Evolutionary conservation across 2,113 vertebrate genomes (phyloP).

Genomic region (Geococcyx californianus): DNA sequence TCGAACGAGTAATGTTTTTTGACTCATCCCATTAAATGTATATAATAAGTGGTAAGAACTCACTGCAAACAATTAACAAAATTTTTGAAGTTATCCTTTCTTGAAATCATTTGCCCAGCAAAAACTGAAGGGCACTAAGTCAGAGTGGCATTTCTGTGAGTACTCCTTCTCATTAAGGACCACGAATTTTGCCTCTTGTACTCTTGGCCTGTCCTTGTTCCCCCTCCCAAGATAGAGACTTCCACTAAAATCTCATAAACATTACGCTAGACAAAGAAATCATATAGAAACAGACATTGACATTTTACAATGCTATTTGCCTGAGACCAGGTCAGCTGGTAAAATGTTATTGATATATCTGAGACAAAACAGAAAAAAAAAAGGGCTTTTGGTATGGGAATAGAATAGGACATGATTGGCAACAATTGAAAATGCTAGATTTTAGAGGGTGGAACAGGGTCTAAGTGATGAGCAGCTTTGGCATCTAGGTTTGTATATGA

Average conservation of each 20-base stretch:
- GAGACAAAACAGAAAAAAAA: neutral
- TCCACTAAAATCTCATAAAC: neutral
- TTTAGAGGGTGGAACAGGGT: neutral
- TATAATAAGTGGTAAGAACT: neutral
- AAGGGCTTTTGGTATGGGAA: neutral
- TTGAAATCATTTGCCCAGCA: neutral
- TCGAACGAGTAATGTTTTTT: neutral
- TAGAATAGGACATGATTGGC: neutral
- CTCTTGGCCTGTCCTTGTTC: neutral
- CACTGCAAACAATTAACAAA: neutral
- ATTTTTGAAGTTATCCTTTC: neutral
- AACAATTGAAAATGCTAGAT: neutral
- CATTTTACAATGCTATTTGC: neutral
- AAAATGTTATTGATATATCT: neutral
- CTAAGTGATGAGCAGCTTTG: neutral
- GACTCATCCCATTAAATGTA: neutral
- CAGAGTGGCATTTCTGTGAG: neutral
- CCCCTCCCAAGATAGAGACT: neutral
- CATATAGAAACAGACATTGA: neutral
- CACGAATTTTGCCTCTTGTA: neutral
- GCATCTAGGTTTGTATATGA: neutral
- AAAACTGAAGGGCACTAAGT: neutral
- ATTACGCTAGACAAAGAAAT: neutral
- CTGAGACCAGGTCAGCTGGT: neutral
- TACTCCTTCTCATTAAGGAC: neutral